Percentiles rank a stretch among this genome's conserved stretches.
These are phyloP conservation scores for Smittia sp. DNA, from an alignment of 2,888 invertebrate genomes.

Conservation along the genomic window DNA sequence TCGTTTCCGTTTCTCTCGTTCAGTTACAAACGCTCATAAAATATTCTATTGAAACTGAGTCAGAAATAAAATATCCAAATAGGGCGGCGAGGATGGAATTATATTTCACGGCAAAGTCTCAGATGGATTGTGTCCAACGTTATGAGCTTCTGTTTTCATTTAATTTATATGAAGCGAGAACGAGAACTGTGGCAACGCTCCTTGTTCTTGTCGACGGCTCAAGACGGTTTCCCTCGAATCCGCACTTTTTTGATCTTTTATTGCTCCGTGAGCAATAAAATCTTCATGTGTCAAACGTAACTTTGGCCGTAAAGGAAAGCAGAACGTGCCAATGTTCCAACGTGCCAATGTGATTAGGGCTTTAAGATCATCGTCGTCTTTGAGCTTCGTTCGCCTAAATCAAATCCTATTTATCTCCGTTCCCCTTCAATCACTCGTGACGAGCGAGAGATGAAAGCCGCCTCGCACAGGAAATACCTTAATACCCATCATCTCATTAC, in stretches of 20 bases:
- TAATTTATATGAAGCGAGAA: background rate
- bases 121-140: slow-evolving; percentile 1
- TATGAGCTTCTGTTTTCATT: background rate
- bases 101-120: background rate
- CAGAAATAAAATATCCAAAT: background rate
- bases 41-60: slow-evolving; percentile 6
- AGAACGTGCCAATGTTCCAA: background rate
- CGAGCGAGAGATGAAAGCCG: background rate
- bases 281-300: too few relatives aligned
- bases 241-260: too few relatives aligned
- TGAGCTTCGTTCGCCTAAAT: background rate
- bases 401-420: slow-evolving; percentile 8
- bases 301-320: too few relatives aligned
- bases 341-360: background rate
- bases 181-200: too few relatives aligned
- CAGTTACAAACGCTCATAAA: slow-evolving; percentile 7
- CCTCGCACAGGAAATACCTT: background rate
- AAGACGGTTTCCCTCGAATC: too few relatives aligned
- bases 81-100: background rate
- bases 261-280: too few relatives aligned
- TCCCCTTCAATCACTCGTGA: background rate
- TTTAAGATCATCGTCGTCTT: background rate
- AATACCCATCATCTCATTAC: background rate
- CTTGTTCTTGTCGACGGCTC: too few relatives aligned
- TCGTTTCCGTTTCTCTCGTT: background rate